These are phyloP conservation scores for Habrosyne pyritoides DNA, from an alignment of 2,888 invertebrate species.

Conservation along the genomic window DNA sequence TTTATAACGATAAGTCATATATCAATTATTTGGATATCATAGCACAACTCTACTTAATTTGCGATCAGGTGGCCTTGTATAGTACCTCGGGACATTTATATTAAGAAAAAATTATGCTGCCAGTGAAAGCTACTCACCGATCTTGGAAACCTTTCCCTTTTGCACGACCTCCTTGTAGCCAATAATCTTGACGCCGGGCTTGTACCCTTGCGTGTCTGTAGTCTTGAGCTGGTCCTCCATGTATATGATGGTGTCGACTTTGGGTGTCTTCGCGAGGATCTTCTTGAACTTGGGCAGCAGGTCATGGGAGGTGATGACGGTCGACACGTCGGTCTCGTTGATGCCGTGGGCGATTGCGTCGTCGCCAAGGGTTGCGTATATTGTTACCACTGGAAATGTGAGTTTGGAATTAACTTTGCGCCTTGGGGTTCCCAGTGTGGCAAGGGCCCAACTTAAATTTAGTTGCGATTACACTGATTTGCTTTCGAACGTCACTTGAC, in stretches of 20 bases:
- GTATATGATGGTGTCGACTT: slow-evolving; percentile 91
- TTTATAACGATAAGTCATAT: no score
- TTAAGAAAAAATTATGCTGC: no score
- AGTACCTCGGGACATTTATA: no score
- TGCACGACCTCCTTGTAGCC: slow-evolving; percentile 86
- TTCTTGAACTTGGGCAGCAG: slow-evolving; percentile 95
- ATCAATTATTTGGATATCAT: no score
- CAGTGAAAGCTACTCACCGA: slow-evolving; percentile 59
- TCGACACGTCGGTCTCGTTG: slow-evolving; percentile 97
- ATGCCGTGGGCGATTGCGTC: slow-evolving; percentile 98
- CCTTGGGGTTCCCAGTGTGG: no score
- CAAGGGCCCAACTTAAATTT: no score
- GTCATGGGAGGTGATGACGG: slow-evolving; percentile 96
- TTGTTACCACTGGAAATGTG: slow-evolving; percentile 90
- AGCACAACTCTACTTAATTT: no score
- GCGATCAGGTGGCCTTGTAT: no score
- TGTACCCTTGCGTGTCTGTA: slow-evolving; percentile 88
- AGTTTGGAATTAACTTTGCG: no score
- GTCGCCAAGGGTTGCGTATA: slow-evolving; percentile 98
- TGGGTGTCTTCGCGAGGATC: slow-evolving; percentile 88
- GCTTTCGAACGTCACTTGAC: no score
- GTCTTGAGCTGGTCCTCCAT: slow-evolving; percentile 94
- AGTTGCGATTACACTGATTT: no score
- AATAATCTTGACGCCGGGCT: slow-evolving; percentile 88
- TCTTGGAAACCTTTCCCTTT: slow-evolving; percentile 61